Evolutionary conservation across 2,888 invertebrate genomes (phyloP).

Genomic region (Heliconius charithonia): DNA sequence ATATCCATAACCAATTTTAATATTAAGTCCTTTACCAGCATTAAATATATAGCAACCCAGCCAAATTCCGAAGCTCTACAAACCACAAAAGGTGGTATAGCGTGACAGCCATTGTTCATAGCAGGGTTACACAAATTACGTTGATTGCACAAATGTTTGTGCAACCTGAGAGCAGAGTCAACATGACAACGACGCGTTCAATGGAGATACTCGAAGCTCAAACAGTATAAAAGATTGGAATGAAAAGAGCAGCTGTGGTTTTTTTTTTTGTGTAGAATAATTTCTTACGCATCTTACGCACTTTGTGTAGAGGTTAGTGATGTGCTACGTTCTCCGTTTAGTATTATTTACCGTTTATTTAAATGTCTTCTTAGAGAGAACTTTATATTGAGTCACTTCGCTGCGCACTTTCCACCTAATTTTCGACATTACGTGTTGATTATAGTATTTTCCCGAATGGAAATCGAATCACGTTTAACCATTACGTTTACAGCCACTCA

Average conservation of each 20-base stretch:
- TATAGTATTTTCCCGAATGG: not conserved
- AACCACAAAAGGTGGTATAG: conserved; percentile 19
- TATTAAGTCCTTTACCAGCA: not conserved
- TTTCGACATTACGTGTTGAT: not conserved
- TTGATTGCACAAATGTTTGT: conserved; percentile 51
- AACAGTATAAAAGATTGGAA: conserved; percentile 32
- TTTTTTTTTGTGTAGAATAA: not conserved
- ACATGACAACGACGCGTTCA: conserved; percentile 46
- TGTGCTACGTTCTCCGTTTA: not conserved
- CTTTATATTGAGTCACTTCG: not conserved
- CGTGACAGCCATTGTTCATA: conserved; percentile 33
- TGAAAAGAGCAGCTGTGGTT: conserved; percentile 14
- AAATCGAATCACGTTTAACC: too few relatives aligned
- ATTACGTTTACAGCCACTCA: too few relatives aligned
- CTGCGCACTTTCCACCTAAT: not conserved
- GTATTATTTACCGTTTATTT: not conserved
- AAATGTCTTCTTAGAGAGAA: too few relatives aligned
- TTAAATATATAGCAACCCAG: conserved; percentile 3
- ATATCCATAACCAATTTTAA: not conserved
- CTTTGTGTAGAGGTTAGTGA: not conserved
- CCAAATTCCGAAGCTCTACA: not conserved
- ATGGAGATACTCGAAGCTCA: conserved; percentile 27
- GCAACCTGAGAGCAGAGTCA: conserved; percentile 48
- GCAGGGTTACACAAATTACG: conserved; percentile 47
- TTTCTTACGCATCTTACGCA: not conserved